Evolutionary conservation across 2,113 vertebrate genomes (phyloP).

Genomic region (Tragelaphus strepsiceros): DNA sequence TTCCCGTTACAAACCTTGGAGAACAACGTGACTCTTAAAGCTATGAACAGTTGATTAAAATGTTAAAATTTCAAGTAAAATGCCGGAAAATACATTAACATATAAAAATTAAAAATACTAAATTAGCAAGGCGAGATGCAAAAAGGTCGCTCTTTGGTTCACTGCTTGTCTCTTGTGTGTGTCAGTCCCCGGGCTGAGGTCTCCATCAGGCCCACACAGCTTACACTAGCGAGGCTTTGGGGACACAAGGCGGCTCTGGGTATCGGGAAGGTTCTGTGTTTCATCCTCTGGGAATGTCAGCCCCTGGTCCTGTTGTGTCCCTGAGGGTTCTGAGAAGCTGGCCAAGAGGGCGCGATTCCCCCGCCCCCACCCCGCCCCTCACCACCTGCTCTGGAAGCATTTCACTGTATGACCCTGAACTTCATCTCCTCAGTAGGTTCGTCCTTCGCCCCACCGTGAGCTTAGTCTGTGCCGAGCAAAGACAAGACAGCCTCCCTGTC

Average conservation of each 20-base stretch:
- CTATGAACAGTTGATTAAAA: neutral
- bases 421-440: neutral
- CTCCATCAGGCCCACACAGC: too few relatives aligned
- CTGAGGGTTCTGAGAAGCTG: neutral
- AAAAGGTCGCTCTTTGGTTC: neutral
- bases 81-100: neutral
- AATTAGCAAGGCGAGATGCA: neutral
- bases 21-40: neutral
- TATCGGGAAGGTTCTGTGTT: neutral
- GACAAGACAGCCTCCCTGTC: neutral
- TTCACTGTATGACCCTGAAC: neutral
- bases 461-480: neutral
- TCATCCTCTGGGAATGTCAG: neutral
- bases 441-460: neutral
- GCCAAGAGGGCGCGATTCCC: neutral
- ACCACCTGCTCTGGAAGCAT: neutral
- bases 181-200: neutral
- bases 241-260: neutral
- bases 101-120: neutral
- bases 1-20: neutral
- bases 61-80: neutral
- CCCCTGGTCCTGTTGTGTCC: neutral
- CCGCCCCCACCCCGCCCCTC: fast-evolving
- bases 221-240: neutral
- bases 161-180: neutral